phyloP scores from a whole-genome alignment of 2,888 invertebrate species.

The Agrochola lota region DNA sequence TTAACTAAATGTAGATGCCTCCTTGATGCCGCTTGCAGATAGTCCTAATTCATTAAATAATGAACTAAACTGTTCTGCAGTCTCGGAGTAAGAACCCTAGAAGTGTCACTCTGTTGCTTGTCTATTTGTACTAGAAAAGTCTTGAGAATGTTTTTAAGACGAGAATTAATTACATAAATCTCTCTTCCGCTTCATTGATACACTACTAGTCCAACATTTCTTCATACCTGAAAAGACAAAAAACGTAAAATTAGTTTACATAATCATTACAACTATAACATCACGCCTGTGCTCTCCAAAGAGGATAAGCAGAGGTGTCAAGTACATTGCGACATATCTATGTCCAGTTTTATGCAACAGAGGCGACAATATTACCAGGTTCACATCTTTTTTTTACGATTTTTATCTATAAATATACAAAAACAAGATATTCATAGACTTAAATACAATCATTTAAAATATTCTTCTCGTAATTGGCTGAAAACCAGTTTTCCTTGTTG shows the following conservation, averaged over 20 bases:
- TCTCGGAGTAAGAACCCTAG: not conserved
- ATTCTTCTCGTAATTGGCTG: slow-evolving; percentile 8
- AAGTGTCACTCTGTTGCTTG: not conserved
- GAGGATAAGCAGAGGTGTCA: not conserved
- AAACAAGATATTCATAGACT: not conserved
- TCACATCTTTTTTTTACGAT: not conserved
- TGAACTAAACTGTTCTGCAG: not conserved
- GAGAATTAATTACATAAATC: not conserved
- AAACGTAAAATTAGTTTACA: not conserved
- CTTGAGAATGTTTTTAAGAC: not conserved
- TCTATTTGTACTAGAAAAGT: slow-evolving; percentile 10
- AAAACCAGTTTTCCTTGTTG: slow-evolving; percentile 25
- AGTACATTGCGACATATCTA: not conserved
- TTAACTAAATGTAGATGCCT: not conserved
- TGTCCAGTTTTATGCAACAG: not conserved
- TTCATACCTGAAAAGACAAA: slow-evolving; percentile 30
- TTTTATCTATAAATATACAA: not conserved
- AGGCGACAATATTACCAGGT: not conserved
- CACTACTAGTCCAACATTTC: not conserved
- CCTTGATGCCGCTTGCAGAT: not conserved
- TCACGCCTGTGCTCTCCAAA: not conserved
- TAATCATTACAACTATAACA: not conserved
- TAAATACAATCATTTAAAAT: slow-evolving; percentile 3
- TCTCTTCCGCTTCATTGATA: not conserved
- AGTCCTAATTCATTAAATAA: not conserved